A percentile compares a stretch with the other conserved stretches of the same genome.
Conservation (phyloP, 2,888 invertebrate genomes). For the Andrena chrysosceles region DNA sequence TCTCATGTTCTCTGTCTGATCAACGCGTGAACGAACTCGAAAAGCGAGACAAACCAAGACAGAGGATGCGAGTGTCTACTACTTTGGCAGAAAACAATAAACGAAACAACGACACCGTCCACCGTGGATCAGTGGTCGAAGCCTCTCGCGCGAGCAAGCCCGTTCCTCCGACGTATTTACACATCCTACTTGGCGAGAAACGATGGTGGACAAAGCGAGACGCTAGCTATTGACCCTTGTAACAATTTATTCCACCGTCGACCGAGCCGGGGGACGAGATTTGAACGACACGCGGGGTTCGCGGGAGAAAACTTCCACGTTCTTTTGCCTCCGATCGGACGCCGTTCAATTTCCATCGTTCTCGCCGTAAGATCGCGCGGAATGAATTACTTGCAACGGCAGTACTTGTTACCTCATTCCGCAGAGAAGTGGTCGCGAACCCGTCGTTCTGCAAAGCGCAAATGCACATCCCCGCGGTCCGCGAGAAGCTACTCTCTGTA, state of each 20-base stretch:
- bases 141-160: constrained; percentile 22
- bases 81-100: constrained; percentile 27
- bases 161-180: constrained; percentile 29
- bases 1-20: background rate
- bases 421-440: constrained; percentile 6
- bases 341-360: background rate
- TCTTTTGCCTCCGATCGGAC: background rate
- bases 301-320: too few relatives aligned
- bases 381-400: constrained; percentile 20
- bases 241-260: constrained; percentile 10
- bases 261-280: background rate
- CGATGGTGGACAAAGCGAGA: constrained; percentile 21
- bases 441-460: constrained; percentile 46
- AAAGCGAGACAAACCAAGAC: constrained; percentile 48
- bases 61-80: constrained; percentile 45
- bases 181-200: constrained; percentile 23
- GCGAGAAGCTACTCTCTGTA: constrained; percentile 40
- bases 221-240: constrained; percentile 29
- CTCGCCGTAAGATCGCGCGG: constrained; percentile 6
- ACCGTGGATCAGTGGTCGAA: constrained; percentile 12
- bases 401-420: constrained; percentile 43
- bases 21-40: constrained; percentile 29
- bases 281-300: background rate
- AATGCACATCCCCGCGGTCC: constrained; percentile 35
- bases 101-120: background rate